Percentiles rank a stretch among this genome's conserved stretches.
Evolutionary conservation across 2,797 vertebrate species (phyloP).

Genomic region (Hemibagrus guttatus): DNA sequence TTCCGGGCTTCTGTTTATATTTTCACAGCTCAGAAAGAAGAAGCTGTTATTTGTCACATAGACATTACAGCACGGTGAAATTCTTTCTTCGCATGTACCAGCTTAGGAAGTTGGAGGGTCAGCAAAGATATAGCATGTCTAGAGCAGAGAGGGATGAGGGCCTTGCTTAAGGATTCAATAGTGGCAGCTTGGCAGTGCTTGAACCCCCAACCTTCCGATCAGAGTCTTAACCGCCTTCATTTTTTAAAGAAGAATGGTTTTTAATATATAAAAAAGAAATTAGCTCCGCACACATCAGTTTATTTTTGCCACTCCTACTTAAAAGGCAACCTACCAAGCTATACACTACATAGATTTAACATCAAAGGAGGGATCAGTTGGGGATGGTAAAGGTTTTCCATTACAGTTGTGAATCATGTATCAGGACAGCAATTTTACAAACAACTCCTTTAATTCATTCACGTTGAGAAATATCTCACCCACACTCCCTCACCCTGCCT

Average conservation of each 20-base stretch:
- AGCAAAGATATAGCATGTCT: too few species aligned
- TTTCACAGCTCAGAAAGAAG: neutral
- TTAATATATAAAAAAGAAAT: neutral
- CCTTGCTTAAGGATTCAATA: too few species aligned
- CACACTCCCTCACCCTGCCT: neutral
- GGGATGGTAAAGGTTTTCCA: neutral
- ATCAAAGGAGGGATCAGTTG: neutral
- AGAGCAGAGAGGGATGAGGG: too few species aligned
- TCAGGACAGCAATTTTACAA: neutral
- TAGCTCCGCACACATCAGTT: neutral
- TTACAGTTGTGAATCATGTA: neutral
- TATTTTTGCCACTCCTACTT: neutral
- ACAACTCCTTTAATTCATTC: neutral
- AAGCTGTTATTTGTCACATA: too few species aligned
- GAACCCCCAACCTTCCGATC: too few species aligned
- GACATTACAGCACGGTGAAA: too few species aligned
- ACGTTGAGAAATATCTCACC: neutral
- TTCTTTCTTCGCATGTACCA: too few species aligned
- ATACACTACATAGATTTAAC: neutral
- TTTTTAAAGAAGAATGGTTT: too few species aligned
- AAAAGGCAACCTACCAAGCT: neutral
- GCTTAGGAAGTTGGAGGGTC: too few species aligned
- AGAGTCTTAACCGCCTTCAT: too few species aligned
- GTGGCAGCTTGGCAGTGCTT: too few species aligned
- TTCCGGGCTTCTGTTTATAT: neutral